Base-by-base conservation (phyloP, 1,140 invertebrate genomes). In the Dinoponera quadriceps region DNA sequence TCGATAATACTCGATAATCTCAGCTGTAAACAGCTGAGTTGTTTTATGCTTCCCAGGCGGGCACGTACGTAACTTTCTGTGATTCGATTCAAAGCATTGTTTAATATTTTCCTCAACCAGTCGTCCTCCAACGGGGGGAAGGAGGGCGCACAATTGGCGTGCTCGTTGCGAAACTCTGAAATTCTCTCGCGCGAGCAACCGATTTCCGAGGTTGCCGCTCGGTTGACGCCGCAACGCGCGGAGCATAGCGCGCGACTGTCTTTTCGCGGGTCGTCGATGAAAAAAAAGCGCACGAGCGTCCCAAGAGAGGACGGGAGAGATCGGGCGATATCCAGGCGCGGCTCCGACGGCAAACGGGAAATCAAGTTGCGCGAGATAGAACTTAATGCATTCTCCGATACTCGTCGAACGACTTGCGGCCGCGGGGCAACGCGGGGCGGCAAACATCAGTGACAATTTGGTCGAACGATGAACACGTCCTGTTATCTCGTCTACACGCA, bases 361-460 rank as follows among this genome's bases (percentile, higher is more conserved):
- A 85, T 82, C 71, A 69, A 73, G 49, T 85, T 68, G 22, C 20
- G 54, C 48, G 78, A 82, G 55, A 81, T 54, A 82, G 57, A 33
- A 80, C 48, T 85, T 77, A 77, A 83, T 87, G 62, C 57, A 85
- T 83, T 83, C 20, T 63, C 85, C 84, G 59, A 87, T 87, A 83
- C 85, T 83, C 80, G 71, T 77, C 85, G n/a, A 60, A 65, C 65
- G 71, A 29, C 18, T 80, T 63, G 77, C 38, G 44, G 62, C 66
- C 66, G n/a, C n/a, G 33, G 72, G 77, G 84, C 74, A 86, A 75
- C 68, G 55, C 55, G 49, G 13, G 59, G 44, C 38, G 68, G 54
- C 74, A 81, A 77, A 87, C 60, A 73, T 82, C 54, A 29, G 49
- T 59, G 71, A 78, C 87, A 88, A 88, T 88, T 88, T 88, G 71